These are phyloP conservation scores for Sisyra nigra DNA, from an alignment of 2,888 invertebrate species.

Conservation along the genomic window DNA sequence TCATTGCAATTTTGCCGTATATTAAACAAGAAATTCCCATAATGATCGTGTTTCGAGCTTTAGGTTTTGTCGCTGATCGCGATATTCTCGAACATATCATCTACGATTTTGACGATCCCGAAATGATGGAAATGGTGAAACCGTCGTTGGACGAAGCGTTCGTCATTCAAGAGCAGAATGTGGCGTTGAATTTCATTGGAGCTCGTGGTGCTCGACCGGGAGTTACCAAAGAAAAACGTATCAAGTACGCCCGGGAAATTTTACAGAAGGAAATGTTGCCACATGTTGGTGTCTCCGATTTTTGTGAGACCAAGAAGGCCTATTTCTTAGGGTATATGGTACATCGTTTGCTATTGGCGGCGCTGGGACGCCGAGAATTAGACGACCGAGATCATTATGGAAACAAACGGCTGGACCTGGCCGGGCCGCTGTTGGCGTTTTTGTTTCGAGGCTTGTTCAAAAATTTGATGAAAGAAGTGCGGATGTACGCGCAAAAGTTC, in stretches of 20 bases:
- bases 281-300: constrained; percentile 97
- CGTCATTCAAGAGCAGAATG: constrained; percentile 98
- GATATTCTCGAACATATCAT: constrained; percentile 99
- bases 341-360: constrained; percentile 83
- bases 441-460: constrained; percentile 93
- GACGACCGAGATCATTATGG: constrained; percentile 99
- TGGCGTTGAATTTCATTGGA: constrained; percentile 97
- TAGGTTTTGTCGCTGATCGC: constrained; percentile 97
- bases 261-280: constrained; percentile 99
- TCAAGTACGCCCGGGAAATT: constrained; percentile 98
- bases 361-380: constrained; percentile 87
- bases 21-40: constrained; percentile 99
- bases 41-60: constrained; percentile 98
- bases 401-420: constrained; percentile 93
- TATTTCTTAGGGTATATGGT: constrained; percentile 99
- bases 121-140: constrained; percentile 99
- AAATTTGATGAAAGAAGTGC: constrained; percentile 90
- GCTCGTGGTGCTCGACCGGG: constrained; percentile 94
- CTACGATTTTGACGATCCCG: constrained; percentile 99
- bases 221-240: constrained; percentile 96
- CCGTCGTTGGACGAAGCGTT: constrained; percentile 98
- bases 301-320: constrained; percentile 99
- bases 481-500: constrained; percentile 97
- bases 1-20: constrained; percentile 94
- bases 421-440: constrained; percentile 92